A percentile compares a stretch with the other conserved stretches of the same genome.
Evolutionary conservation across 2,113 vertebrate genomes (phyloP).

Genomic region (Nothobranchius kuhntae): DNA sequence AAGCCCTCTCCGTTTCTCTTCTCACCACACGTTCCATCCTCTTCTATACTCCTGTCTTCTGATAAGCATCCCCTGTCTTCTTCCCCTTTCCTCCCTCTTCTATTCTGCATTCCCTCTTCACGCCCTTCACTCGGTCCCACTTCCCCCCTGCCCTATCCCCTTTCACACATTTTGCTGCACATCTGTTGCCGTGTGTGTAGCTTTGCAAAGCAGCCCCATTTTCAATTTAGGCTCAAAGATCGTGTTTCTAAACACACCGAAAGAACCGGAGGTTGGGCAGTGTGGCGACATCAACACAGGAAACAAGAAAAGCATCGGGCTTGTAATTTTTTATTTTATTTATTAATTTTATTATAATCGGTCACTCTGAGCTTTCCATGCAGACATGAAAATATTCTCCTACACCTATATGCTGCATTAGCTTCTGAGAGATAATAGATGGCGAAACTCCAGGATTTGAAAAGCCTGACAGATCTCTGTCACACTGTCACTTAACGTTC

Average conservation of each 20-base stretch:
- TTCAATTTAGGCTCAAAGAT: conserved; percentile 57
- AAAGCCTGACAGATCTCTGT: too few relatives aligned
- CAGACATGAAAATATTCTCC: too few relatives aligned
- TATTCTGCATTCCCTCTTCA: conserved; percentile 12
- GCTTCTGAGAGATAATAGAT: too few relatives aligned
- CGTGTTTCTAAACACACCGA: conserved; percentile 63
- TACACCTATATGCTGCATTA: too few relatives aligned
- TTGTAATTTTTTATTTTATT: conserved; percentile 21
- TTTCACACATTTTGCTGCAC: conserved; percentile 41
- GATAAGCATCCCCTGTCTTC: conserved; percentile 7
- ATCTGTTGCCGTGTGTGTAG: conserved; percentile 74
- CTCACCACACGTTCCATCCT: conserved; percentile 38
- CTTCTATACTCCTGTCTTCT: conserved; percentile 21
- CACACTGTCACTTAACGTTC: too few relatives aligned
- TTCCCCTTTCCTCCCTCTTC: conserved; percentile 14
- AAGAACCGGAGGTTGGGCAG: conserved; percentile 11
- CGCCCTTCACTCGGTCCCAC: conserved; percentile 15
- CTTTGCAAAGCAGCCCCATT: conserved; percentile 46
- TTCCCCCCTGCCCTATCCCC: conserved; percentile 26
- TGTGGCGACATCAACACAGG: background rate
- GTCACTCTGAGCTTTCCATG: too few relatives aligned
- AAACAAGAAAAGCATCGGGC: conserved; percentile 24
- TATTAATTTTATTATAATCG: too few relatives aligned
- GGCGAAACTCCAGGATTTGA: too few relatives aligned
- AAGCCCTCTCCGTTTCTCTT: conserved; percentile 57